These are phyloP conservation scores for Polypterus bichir DNA, from an alignment of 2,113 vertebrate species.

Conservation along the genomic window DNA sequence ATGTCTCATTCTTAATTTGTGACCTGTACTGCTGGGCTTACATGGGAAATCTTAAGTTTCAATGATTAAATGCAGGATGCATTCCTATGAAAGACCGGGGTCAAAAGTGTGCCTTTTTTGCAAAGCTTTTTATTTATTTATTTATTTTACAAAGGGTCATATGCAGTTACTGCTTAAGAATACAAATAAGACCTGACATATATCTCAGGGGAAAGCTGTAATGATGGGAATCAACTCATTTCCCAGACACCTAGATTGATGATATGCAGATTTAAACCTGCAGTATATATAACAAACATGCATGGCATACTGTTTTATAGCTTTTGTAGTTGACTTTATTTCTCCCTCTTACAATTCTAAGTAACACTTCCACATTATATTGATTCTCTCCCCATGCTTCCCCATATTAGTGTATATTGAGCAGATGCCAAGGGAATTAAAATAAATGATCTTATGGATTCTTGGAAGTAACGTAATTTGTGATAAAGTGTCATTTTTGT, in stretches of 20 bases:
- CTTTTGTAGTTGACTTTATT: conserved; percentile 13
- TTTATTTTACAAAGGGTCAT: background rate
- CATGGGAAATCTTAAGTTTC: conserved; percentile 1
- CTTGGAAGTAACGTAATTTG: too few relatives aligned
- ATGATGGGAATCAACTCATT: background rate
- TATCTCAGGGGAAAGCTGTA: background rate
- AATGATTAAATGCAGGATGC: conserved; percentile 10
- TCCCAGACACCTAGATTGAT: background rate
- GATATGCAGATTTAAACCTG: background rate
- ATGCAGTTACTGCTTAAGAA: background rate
- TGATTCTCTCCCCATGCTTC: conserved; percentile 8
- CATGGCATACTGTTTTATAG: background rate
- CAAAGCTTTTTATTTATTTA: background rate
- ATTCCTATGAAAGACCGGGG: background rate
- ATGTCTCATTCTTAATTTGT: conserved; percentile 16
- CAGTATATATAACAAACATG: background rate
- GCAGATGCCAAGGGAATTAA: conserved; percentile 13
- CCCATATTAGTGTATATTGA: conserved; percentile 14
- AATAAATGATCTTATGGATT: too few relatives aligned
- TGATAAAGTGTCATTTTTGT: background rate
- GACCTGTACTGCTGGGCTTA: conserved; percentile 14
- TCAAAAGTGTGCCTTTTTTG: background rate
- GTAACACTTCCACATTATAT: conserved; percentile 5
- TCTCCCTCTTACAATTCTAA: conserved; percentile 7
- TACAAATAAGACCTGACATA: background rate